Base-by-base conservation (phyloP, 2,888 invertebrate genomes). In the Cyclophora punctaria region DNA sequence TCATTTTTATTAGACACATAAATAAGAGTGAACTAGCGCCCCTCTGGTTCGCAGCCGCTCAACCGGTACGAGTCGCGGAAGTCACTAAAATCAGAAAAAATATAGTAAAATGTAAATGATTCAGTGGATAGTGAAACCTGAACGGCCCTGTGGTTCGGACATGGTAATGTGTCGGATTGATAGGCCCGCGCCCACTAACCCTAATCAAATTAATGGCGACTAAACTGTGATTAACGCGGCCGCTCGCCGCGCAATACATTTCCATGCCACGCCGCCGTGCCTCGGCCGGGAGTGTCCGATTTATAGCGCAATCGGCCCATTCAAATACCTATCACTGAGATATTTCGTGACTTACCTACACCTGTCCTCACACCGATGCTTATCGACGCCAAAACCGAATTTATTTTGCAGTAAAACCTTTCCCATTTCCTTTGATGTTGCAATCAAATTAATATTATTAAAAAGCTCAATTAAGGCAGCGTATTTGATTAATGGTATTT, bases 161-260 rank as follows among this genome's bases (percentile, higher is more conserved):
- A 86, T 86, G 87, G 83, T 86, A 85, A 88, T 86, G 83, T 69
- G 76, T 64, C 66, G 80, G 85, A 87, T 87, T 87, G 86, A 87
- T 87, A 82, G 85, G 58, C 81, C 86, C 82, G 76, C 85, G 81
- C 86, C 87, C 83, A 87, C 78, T 87, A 88, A 88, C 88, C 88
- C 87, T 87, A 88, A 88, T 88, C 86, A 88, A 87, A 88, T 84
- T 84, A 86, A 88, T 87, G 83, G 83, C 77, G 75, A 75, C 80
- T 79, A 78, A 80, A 78, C 84, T 76, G 83, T 88, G 88, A 88
- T 88, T 88, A 88, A 87, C 86, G 75, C 80, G 69, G 63, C 67
- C 63, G 66, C 45, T 47, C 37, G 64, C 66, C 64, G 64, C 65
- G 69, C 71, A 69, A 83, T 83, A 83, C 78, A 81, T 85, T 85